These are phyloP conservation scores for Pseudomyrmex pallidus DNA, from an alignment of 1,140 invertebrate species.

Conservation along the genomic window DNA sequence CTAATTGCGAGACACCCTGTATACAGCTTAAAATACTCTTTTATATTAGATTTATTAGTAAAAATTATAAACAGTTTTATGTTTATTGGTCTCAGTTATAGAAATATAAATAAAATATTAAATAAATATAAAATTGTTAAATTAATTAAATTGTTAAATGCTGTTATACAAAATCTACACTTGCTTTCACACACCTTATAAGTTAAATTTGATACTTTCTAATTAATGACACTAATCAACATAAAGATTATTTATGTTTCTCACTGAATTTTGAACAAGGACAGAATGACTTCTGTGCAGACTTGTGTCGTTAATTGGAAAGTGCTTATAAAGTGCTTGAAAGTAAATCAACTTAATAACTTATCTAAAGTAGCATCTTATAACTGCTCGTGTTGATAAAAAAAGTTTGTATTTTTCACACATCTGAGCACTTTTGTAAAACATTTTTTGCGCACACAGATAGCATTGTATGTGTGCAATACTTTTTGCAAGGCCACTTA, in stretches of 20 bases:
- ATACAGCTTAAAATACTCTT: background rate
- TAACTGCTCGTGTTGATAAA: constrained; percentile 22
- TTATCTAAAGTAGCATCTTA: constrained; percentile 12
- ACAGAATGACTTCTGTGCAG: too few relatives aligned
- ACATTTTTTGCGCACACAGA: constrained; percentile 79
- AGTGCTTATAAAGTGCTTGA: background rate
- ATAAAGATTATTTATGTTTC: too few relatives aligned
- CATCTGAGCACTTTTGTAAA: constrained; percentile 7
- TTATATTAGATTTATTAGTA: background rate
- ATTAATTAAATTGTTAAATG: too few relatives aligned
- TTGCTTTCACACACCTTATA: too few relatives aligned
- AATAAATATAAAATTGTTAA: constrained; percentile 26
- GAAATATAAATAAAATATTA: background rate
- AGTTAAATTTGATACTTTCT: too few relatives aligned
- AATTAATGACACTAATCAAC: too few relatives aligned
- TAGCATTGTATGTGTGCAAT: constrained; percentile 80
- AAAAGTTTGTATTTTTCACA: constrained; percentile 38
- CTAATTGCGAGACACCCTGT: constrained; percentile 17
- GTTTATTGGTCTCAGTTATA: background rate
- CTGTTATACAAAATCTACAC: too few relatives aligned
- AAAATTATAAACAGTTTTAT: background rate
- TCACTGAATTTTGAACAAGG: too few relatives aligned
- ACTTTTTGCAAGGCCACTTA: constrained; percentile 80
- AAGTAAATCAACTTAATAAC: background rate
- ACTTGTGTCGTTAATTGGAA: too few relatives aligned